A percentile compares a stretch with the other conserved stretches of the same genome.
Conservation (phyloP, 2,113 vertebrate species). For the Hiodon alosoides region DNA sequence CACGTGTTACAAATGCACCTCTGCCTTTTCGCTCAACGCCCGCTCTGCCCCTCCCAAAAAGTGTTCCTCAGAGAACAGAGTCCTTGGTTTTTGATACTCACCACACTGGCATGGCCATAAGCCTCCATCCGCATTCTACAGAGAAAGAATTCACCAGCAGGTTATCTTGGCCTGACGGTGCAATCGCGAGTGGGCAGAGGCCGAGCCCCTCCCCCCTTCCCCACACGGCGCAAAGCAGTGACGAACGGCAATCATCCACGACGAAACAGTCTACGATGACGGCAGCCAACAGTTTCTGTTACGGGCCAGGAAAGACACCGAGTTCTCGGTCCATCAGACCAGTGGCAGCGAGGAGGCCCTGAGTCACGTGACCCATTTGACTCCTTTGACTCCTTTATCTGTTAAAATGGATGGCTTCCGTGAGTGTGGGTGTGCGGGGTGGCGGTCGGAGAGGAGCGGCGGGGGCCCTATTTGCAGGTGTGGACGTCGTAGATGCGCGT, state of each 20-base stretch:
- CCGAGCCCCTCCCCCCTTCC: background rate
- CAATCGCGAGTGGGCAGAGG: constrained; percentile 1
- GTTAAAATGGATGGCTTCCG: background rate
- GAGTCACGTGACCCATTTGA: background rate
- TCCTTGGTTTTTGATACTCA: constrained; percentile 4
- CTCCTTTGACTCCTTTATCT: background rate
- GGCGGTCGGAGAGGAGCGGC: background rate
- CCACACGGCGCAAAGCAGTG: background rate
- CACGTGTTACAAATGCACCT: constrained; percentile 12
- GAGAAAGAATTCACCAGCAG: background rate
- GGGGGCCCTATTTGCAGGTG: constrained; percentile 82
- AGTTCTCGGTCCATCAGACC: constrained; percentile 2
- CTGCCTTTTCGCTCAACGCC: constrained; percentile 2
- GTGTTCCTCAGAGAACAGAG: constrained; percentile 16
- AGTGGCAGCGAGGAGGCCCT: background rate
- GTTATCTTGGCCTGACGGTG: background rate
- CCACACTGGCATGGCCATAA: constrained; percentile 5
- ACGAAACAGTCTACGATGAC: background rate
- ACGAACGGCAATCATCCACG: constrained; percentile 5
- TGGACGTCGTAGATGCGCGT: constrained; percentile 89
- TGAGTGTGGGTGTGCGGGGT: background rate
- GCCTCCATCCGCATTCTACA: constrained; percentile 11
- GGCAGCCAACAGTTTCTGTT: background rate
- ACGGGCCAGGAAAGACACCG: background rate
- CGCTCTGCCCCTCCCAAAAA: constrained; percentile 6